A percentile compares a stretch with the other conserved stretches of the same genome.
Conservation (phyloP, 2,113 vertebrate species). For the Brevimyrus niger region DNA sequence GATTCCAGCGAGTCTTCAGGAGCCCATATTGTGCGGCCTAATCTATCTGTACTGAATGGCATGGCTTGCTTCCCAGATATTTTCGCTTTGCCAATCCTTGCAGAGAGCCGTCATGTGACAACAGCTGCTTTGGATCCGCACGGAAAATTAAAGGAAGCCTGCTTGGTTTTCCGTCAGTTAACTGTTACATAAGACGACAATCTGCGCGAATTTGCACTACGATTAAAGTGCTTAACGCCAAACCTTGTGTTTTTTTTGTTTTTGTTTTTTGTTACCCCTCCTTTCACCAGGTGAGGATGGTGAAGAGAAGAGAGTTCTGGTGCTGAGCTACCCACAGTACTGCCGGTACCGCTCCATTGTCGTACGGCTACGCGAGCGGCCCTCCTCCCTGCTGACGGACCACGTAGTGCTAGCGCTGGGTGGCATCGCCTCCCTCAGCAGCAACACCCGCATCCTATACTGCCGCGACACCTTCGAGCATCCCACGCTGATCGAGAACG, state of each 20-base stretch:
- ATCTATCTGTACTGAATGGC: conserved; percentile 27
- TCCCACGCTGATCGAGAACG: conserved; percentile 80
- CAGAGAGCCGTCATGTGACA: conserved; percentile 37
- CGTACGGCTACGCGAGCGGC: conserved; percentile 74
- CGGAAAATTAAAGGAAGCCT: conserved; percentile 7
- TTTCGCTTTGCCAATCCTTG: conserved; percentile 31
- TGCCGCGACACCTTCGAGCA: conserved; percentile 86
- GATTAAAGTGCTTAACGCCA: neutral
- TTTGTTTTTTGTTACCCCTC: neutral
- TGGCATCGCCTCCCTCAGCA: conserved; percentile 73
- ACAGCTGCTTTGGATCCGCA: conserved; percentile 33
- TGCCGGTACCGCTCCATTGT: conserved; percentile 79
- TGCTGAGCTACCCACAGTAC: conserved; percentile 83
- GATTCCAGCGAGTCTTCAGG: conserved; percentile 11
- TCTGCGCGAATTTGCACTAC: neutral
- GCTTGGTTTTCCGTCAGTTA: neutral
- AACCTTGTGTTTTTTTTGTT: neutral
- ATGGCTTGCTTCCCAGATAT: conserved; percentile 32
- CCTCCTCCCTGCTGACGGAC: conserved; percentile 69
- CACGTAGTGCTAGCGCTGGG: conserved; percentile 78
- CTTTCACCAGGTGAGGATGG: conserved; percentile 36
- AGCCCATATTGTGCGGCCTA: conserved; percentile 15
- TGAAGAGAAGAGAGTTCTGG: conserved; percentile 48
- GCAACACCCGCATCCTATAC: conserved; percentile 77
- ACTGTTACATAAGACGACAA: neutral